phyloP scores from a whole-genome alignment of 1,140 invertebrate species.

The Agrypnia vestita region DNA sequence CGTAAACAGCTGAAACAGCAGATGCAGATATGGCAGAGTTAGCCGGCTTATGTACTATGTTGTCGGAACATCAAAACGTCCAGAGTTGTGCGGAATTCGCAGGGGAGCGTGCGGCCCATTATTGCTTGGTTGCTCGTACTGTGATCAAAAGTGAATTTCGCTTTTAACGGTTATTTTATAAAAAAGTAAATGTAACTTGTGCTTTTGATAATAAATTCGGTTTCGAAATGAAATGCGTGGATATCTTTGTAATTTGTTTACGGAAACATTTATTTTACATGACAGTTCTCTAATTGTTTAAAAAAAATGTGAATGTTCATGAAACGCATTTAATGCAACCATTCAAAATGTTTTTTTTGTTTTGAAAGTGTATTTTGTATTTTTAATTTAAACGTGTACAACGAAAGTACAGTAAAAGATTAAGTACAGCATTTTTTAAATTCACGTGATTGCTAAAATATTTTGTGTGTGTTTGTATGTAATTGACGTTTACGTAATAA shows the following conservation, averaged over 20 bases:
- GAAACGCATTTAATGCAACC: constrained; percentile 1
- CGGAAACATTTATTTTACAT: background rate
- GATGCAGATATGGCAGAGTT: background rate
- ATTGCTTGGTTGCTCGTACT: background rate
- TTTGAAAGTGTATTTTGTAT: background rate
- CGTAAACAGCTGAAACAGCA: background rate
- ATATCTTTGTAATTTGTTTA: background rate
- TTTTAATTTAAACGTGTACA: background rate
- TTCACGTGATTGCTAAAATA: too few relatives aligned
- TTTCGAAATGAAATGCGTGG: background rate
- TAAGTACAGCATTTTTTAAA: too few relatives aligned
- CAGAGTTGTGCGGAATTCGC: background rate
- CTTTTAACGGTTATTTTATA: constrained; percentile 23
- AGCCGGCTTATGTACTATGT: background rate
- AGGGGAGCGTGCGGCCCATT: background rate
- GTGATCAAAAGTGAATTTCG: background rate
- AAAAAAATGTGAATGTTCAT: background rate
- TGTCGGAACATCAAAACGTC: background rate
- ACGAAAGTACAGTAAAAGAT: too few relatives aligned
- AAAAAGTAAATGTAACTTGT: constrained; percentile 14
- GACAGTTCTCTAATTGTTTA: constrained; percentile 6
- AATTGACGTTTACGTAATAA: constrained; percentile 34
- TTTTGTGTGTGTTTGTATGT: background rate
- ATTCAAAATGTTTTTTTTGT: background rate
- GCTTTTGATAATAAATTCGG: constrained; percentile 2